Evolutionary conservation across 2,888 invertebrate genomes (phyloP).

Genomic region (Volucella inanis): DNA sequence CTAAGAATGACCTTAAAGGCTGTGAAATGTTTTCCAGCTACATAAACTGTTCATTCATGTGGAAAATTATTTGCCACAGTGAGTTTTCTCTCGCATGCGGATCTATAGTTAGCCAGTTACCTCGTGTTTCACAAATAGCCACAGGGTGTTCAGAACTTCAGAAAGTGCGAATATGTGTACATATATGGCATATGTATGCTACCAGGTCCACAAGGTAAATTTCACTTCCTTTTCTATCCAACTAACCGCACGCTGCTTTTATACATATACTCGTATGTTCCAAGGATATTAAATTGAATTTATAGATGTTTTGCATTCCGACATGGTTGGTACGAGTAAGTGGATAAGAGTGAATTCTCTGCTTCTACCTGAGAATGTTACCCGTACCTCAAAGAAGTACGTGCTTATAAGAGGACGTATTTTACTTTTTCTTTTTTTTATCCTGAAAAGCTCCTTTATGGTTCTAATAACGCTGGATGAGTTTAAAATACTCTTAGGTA

Average conservation of each 20-base stretch:
- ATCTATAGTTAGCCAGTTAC: not conserved
- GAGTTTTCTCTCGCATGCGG: not conserved
- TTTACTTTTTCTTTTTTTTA: no score
- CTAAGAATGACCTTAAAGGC: constrained; percentile 20
- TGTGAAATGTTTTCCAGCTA: constrained; percentile 54
- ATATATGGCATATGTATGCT: not conserved
- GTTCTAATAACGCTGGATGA: not conserved
- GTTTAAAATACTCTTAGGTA: constrained; percentile 20
- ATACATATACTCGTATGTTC: not conserved
- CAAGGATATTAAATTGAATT: constrained; percentile 15
- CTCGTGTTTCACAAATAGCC: constrained; percentile 29
- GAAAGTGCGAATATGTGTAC: not conserved
- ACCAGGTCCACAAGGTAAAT: constrained; percentile 6
- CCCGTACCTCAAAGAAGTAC: no score
- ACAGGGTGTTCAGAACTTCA: not conserved
- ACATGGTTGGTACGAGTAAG: constrained; percentile 8
- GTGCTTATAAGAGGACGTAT: no score
- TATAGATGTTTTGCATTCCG: constrained; percentile 10
- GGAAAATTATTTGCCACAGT: constrained; percentile 56
- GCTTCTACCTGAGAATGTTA: no score
- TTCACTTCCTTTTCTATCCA: not conserved
- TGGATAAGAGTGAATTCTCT: not conserved
- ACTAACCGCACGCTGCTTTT: not conserved
- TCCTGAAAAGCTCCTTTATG: no score
- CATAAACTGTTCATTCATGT: constrained; percentile 43